A percentile compares a stretch with the other conserved stretches of the same genome.
phyloP scores from a whole-genome alignment of 1,140 invertebrate species.

The Lerema accius region DNA sequence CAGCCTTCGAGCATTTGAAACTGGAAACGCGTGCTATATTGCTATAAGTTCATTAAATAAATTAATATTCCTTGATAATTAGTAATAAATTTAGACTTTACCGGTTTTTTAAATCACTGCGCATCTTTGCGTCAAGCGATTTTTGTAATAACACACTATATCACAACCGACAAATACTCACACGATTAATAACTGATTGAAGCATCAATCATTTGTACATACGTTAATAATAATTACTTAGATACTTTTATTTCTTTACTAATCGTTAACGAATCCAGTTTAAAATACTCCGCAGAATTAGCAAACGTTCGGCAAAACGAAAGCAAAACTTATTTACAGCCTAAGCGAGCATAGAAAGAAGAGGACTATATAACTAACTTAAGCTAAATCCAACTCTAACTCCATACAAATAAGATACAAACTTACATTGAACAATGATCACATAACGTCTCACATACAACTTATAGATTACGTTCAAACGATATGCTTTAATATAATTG shows the following conservation, averaged over 20 bases:
- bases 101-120: no score
- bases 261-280: slow-evolving; percentile 3
- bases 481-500: slow-evolving; percentile 71
- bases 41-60: no score
- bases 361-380: slow-evolving; percentile 67
- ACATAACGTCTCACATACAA: slow-evolving; percentile 61
- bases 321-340: slow-evolving; percentile 69
- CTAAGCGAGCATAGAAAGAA: slow-evolving; percentile 55
- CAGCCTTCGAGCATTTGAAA: slow-evolving; percentile 18
- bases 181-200: no score
- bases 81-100: no score
- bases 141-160: no score
- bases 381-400: slow-evolving; percentile 54
- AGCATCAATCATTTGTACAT: no score
- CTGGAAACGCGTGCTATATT: neutral
- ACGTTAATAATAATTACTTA: no score
- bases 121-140: no score
- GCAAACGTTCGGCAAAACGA: slow-evolving; percentile 49
- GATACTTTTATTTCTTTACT: neutral
- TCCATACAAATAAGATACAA: slow-evolving; percentile 53
- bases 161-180: no score
- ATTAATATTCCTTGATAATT: no score
- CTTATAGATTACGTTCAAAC: slow-evolving; percentile 57
- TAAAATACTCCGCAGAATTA: slow-evolving; percentile 20
- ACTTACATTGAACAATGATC: slow-evolving; percentile 58